phyloP scores from a whole-genome alignment of 2,888 invertebrate species.

The Machimus rusticus region DNA sequence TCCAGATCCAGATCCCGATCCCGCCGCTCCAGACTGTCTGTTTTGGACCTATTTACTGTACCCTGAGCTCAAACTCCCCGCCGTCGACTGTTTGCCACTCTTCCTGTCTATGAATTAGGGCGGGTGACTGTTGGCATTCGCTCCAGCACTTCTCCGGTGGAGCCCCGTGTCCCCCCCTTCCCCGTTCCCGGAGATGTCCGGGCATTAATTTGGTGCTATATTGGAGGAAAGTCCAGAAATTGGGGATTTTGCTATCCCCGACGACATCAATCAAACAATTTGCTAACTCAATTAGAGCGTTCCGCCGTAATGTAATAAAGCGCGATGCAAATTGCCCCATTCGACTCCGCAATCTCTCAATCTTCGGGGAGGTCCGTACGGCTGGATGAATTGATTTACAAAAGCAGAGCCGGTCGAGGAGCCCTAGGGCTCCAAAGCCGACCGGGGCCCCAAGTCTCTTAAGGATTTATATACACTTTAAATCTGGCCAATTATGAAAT shows the following conservation, averaged over 20 bases:
- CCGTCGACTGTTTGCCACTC: background rate
- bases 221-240: background rate
- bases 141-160: background rate
- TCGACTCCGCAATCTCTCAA: constrained; percentile 27
- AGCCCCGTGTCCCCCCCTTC: background rate
- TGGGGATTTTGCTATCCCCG: background rate
- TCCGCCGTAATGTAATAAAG: constrained; percentile 45
- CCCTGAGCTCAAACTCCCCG: background rate
- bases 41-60: background rate
- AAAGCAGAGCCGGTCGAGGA: background rate
- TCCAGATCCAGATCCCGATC: background rate
- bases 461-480: background rate
- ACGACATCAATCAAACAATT: constrained; percentile 45
- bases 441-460: background rate
- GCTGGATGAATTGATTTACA: constrained; percentile 16
- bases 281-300: constrained; percentile 46
- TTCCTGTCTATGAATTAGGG: background rate
- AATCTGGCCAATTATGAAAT: constrained; percentile 14
- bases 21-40: background rate
- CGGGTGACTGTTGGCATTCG: background rate
- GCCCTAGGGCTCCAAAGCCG: background rate
- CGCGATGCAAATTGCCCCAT: constrained; percentile 32
- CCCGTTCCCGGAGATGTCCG: background rate
- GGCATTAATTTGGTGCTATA: background rate
- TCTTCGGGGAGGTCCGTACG: constrained; percentile 14